Conservation (phyloP, 2,797 vertebrate genomes). For the Rallus crepitans region DNA sequence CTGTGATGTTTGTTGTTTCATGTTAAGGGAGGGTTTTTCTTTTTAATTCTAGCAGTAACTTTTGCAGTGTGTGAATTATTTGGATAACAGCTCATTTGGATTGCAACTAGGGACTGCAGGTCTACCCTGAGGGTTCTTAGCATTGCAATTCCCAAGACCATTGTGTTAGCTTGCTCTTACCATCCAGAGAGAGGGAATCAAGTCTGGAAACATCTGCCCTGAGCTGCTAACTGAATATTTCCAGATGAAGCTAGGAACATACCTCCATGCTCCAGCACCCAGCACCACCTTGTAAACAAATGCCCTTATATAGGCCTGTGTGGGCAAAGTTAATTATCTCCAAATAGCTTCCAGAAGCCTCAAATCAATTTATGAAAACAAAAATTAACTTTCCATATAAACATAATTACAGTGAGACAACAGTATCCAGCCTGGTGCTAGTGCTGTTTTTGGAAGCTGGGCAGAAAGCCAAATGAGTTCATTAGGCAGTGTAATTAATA, state of each 20-base stretch:
- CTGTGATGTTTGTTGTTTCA: neutral
- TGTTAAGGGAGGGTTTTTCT: neutral
- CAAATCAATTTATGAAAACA: slow-evolving; percentile 84
- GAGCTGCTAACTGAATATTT: slow-evolving; percentile 34
- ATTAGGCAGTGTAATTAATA: slow-evolving; percentile 82
- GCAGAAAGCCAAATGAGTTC: slow-evolving; percentile 80
- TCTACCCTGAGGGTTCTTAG: neutral
- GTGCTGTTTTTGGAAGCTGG: slow-evolving; percentile 76
- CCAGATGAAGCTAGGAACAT: slow-evolving; percentile 30
- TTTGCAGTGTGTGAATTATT: neutral
- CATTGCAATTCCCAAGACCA: neutral
- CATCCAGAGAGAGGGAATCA: neutral
- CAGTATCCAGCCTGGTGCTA: slow-evolving; percentile 73
- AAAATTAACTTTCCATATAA: slow-evolving; percentile 83
- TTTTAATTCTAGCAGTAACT: neutral
- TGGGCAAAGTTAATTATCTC: slow-evolving; percentile 78
- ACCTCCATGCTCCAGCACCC: neutral
- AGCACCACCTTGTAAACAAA: slow-evolving; percentile 64
- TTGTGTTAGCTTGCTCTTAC: neutral
- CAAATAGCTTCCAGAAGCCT: slow-evolving; percentile 80
- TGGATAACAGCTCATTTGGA: neutral
- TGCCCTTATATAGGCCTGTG: slow-evolving; percentile 64
- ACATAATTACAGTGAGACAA: slow-evolving; percentile 80
- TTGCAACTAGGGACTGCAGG: neutral
- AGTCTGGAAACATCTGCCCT: slow-evolving; percentile 14